Conservation (phyloP, 2,888 invertebrate species). For the Cosmopolites sordidus region DNA sequence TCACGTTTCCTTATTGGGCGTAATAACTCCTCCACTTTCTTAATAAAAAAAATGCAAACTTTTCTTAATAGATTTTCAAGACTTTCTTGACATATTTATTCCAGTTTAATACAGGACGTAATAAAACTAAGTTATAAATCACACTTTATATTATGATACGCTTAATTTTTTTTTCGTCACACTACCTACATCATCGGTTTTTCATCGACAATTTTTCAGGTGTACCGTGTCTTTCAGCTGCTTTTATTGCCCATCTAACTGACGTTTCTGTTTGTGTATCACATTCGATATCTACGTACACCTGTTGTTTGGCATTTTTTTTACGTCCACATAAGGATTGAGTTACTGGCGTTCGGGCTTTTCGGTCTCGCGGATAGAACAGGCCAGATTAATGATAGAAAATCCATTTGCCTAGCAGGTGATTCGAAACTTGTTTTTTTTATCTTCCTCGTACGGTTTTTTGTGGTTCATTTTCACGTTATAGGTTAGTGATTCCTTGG, state of each 20-base stretch:
- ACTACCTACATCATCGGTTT: no score
- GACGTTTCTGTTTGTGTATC: constrained; percentile 24
- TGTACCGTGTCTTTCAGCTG: constrained; percentile 25
- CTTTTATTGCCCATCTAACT: constrained; percentile 25
- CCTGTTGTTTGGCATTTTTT: constrained; percentile 23
- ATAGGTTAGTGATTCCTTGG: not conserved
- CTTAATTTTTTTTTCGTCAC: no score
- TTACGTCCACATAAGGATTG: constrained; percentile 20
- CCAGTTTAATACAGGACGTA: no score
- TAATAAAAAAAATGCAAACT: no score
- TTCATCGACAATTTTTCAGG: constrained; percentile 15
- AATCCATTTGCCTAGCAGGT: constrained; percentile 24
- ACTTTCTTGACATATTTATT: no score
- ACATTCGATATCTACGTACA: constrained; percentile 18
- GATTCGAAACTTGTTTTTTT: constrained; percentile 14
- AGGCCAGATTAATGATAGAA: constrained; percentile 22
- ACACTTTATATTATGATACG: no score
- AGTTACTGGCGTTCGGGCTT: constrained; percentile 11
- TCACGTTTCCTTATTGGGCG: no score
- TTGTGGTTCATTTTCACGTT: not conserved
- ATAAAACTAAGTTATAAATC: no score
- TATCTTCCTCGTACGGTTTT: constrained; percentile 1
- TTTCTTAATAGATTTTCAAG: no score
- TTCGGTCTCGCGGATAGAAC: constrained; percentile 10
- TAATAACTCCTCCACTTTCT: no score